phyloP scores from a whole-genome alignment of 2,797 vertebrate genomes.

The Sebastes hopkinsi region DNA sequence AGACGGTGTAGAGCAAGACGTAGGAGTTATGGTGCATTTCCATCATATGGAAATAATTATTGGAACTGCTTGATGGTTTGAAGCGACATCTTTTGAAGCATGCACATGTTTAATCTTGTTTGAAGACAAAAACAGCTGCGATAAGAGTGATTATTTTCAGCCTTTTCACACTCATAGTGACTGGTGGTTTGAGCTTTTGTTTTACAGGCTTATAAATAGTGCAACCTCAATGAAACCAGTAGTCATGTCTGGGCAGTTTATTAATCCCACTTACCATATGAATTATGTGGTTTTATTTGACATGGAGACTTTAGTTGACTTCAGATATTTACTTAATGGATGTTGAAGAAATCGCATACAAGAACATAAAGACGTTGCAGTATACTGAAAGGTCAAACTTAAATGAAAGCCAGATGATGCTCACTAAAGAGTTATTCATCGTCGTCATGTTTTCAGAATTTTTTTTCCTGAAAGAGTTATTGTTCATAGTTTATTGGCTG shows the following conservation, averaged over 20 bases:
- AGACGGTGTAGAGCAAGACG: not conserved
- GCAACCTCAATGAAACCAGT: not conserved
- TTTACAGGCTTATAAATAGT: not conserved
- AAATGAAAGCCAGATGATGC: constrained; percentile 15
- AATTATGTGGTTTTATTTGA: not conserved
- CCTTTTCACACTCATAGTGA: not conserved
- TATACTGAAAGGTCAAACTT: not conserved
- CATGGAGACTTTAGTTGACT: not conserved
- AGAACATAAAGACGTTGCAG: not conserved
- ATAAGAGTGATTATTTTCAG: not conserved
- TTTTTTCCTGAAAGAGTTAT: constrained; percentile 5
- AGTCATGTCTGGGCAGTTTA: not conserved
- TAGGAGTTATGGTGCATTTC: not conserved
- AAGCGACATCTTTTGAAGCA: not conserved
- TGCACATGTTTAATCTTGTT: constrained; percentile 5
- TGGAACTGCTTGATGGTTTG: not conserved
- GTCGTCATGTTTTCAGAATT: not conserved
- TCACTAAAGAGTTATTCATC: constrained; percentile 4
- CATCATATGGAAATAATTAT: constrained; percentile 17
- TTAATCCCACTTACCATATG: not conserved
- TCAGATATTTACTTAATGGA: not conserved
- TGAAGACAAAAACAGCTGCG: not conserved
- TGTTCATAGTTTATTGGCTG: constrained; percentile 2
- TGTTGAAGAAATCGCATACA: not conserved
- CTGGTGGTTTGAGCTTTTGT: not conserved